phyloP scores from a whole-genome alignment of 2,888 invertebrate species.

The Dicranocentrus wangi region DNA sequence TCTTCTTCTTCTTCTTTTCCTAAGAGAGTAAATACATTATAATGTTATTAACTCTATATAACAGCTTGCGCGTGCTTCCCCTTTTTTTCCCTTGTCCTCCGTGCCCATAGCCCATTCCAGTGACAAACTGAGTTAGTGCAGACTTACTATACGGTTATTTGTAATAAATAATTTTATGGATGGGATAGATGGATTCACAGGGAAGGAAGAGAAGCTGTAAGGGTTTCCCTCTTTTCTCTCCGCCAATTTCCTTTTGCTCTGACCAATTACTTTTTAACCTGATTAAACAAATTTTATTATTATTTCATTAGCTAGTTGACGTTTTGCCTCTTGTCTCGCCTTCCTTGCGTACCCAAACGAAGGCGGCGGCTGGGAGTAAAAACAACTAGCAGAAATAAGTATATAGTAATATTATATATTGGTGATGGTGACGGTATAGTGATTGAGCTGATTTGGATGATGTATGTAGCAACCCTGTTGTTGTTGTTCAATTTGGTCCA shows the following conservation, averaged over 20 bases:
- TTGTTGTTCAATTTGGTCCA: too few relatives aligned
- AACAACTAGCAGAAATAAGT: too few relatives aligned
- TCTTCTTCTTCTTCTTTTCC: too few relatives aligned
- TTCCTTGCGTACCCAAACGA: not conserved
- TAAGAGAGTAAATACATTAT: conserved; percentile 57
- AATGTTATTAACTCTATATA: conserved; percentile 51
- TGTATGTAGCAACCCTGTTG: too few relatives aligned
- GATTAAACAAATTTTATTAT: conserved; percentile 73
- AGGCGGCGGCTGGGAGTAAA: not conserved
- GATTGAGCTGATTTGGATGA: too few relatives aligned
- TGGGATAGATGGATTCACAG: conserved; percentile 10
- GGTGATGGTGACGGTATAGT: too few relatives aligned
- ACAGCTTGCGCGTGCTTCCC: conserved; percentile 12
- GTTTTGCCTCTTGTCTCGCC: not conserved
- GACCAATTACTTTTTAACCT: conserved; percentile 73
- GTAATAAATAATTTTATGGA: conserved; percentile 42
- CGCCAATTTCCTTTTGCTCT: conserved; percentile 15
- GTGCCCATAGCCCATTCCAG: conserved; percentile 31
- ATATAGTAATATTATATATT: too few relatives aligned
- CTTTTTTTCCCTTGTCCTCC: conserved; percentile 24
- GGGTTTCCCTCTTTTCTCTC: not conserved
- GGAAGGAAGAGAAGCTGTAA: too few relatives aligned
- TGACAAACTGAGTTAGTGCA: conserved; percentile 29
- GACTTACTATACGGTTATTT: conserved; percentile 1
- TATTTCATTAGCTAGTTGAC: conserved; percentile 65